Conservation (phyloP, 2,797 vertebrate species). For the Bradypodion pumilum region DNA sequence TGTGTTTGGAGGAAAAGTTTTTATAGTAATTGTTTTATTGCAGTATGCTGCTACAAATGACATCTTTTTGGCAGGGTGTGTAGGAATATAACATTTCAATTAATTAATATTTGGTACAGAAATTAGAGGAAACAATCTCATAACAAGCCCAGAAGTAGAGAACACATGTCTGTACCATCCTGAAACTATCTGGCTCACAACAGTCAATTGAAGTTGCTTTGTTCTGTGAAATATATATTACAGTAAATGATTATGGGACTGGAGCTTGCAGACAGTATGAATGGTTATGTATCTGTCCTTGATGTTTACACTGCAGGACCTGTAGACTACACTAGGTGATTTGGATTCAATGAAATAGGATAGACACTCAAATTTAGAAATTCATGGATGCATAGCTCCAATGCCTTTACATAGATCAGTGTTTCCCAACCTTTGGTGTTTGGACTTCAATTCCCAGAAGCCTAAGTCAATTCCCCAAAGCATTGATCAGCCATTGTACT, state of each 20-base stretch:
- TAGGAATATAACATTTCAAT: neutral
- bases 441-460: no score
- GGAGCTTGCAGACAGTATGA: neutral
- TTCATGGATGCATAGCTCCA: neutral
- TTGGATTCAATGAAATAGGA: neutral
- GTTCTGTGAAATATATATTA: neutral
- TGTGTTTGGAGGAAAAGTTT: neutral
- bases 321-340: neutral
- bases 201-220: neutral
- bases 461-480: no score
- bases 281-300: neutral
- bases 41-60: neutral
- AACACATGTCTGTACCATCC: neutral
- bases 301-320: neutral
- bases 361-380: neutral
- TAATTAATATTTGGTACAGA: conserved; percentile 3
- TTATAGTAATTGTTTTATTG: neutral
- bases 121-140: neutral
- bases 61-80: neutral
- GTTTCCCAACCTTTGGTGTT: no score
- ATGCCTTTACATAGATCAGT: neutral
- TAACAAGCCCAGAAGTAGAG: neutral
- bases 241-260: neutral
- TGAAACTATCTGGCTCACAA: neutral
- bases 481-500: no score